These are phyloP conservation scores for Antheraea yamamai DNA, from an alignment of 2,888 invertebrate genomes.

Conservation along the genomic window DNA sequence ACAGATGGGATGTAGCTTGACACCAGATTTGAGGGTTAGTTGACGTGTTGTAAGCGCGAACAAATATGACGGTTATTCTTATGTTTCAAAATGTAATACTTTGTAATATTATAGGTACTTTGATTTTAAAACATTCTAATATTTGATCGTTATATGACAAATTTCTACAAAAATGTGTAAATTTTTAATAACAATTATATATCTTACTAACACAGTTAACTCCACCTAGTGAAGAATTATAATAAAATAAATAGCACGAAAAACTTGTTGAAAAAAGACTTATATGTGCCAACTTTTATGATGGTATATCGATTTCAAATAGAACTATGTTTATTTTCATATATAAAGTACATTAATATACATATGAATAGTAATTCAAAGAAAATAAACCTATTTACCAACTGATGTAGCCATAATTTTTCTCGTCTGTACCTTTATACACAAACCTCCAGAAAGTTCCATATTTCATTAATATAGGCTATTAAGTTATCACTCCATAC, in stretches of 20 bases:
- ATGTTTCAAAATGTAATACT: conserved; percentile 19
- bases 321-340: too few relatives aligned
- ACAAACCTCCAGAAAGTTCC: not conserved
- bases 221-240: too few relatives aligned
- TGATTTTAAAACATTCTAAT: not conserved
- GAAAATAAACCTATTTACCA: too few relatives aligned
- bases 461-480: conserved; percentile 10
- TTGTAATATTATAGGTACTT: not conserved
- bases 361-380: too few relatives aligned
- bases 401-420: not conserved
- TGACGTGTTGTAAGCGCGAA: conserved; percentile 10
- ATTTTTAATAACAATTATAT: too few relatives aligned
- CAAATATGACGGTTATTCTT: conserved; percentile 18
- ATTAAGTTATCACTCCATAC: conserved; percentile 23
- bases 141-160: not conserved
- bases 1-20: conserved; percentile 81
- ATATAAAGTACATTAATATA: too few relatives aligned
- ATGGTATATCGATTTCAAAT: too few relatives aligned
- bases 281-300: too few relatives aligned
- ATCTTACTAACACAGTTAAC: too few relatives aligned
- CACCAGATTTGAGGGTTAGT: conserved; percentile 71
- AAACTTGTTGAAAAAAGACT: too few relatives aligned
- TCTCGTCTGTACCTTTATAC: not conserved
- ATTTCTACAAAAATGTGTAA: too few relatives aligned
- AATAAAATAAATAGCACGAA: too few relatives aligned